These are phyloP conservation scores for Drosophila borealis DNA, from an alignment of 2,888 invertebrate species.

Conservation along the genomic window DNA sequence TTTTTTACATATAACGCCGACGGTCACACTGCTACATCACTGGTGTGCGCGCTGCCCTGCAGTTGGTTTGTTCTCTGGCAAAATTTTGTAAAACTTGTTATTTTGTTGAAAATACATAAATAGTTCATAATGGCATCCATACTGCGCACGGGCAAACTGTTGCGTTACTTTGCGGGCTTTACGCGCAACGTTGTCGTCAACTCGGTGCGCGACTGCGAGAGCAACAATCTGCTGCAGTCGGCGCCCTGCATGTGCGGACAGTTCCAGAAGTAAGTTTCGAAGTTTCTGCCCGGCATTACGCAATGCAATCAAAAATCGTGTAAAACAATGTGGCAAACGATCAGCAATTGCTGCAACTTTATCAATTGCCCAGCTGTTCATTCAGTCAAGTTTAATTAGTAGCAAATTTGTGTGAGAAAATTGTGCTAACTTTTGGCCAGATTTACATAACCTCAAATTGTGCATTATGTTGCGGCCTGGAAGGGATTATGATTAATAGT, in stretches of 20 bases:
- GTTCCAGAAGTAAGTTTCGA: slow-evolving; percentile 84
- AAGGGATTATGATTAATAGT: not conserved
- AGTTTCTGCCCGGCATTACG: slow-evolving; percentile 69
- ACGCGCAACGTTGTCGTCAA: slow-evolving; percentile 89
- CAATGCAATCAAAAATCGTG: slow-evolving; percentile 45
- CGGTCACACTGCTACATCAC: slow-evolving; percentile 41
- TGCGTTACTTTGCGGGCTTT: slow-evolving; percentile 90
- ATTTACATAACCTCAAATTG: slow-evolving; percentile 59
- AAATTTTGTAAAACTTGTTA: slow-evolving; percentile 32
- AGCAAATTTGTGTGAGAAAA: slow-evolving; percentile 28
- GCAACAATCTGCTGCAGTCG: slow-evolving; percentile 86
- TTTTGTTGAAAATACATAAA: slow-evolving; percentile 45
- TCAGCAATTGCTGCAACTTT: not conserved
- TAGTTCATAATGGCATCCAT: slow-evolving; percentile 82
- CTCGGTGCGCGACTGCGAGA: slow-evolving; percentile 88
- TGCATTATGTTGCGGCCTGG: not conserved
- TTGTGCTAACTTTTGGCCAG: slow-evolving; percentile 6
- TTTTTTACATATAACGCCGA: not conserved
- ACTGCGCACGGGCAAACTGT: slow-evolving; percentile 89
- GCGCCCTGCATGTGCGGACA: slow-evolving; percentile 86
- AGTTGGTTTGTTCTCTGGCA: slow-evolving; percentile 6
- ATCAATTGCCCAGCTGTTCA: not conserved
- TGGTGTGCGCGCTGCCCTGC: slow-evolving; percentile 50
- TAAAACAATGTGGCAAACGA: not conserved
- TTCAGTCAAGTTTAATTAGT: slow-evolving; percentile 8